These are phyloP conservation scores for Ephydatia muelleri DNA, from an alignment of 37 sponge, comb jelly and placozoan genomes.

Conservation along the genomic window DNA sequence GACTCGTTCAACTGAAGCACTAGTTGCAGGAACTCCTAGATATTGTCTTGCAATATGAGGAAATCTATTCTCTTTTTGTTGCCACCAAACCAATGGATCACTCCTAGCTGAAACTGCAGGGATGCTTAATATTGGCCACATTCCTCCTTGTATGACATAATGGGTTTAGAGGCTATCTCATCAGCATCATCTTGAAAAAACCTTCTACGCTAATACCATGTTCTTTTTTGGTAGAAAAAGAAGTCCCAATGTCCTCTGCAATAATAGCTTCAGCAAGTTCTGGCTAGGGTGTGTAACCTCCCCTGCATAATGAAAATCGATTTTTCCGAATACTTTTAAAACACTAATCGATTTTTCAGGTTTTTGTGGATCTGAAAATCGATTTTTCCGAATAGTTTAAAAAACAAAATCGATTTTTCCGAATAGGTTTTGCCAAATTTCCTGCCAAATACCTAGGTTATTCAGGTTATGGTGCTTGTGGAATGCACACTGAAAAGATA, in stretches of 20 bases:
- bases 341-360: too few species aligned
- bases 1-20: slow-evolving; percentile 1
- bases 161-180: neutral
- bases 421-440: too few species aligned
- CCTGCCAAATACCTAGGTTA: too few species aligned
- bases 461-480: too few species aligned
- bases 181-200: slow-evolving; percentile 1
- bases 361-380: too few species aligned
- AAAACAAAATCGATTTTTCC: too few species aligned
- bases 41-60: slow-evolving; percentile 1
- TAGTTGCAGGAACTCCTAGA: neutral
- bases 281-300: too few species aligned
- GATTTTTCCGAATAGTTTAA: too few species aligned
- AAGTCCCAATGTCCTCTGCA: neutral
- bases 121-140: neutral
- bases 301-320: too few species aligned
- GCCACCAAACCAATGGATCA: neutral
- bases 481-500: too few species aligned
- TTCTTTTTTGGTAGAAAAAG: neutral
- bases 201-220: neutral
- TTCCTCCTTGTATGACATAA: slow-evolving; percentile 1
- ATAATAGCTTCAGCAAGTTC: slow-evolving; percentile 1
- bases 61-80: neutral
- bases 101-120: neutral
- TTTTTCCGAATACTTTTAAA: too few species aligned